A percentile compares a stretch with the other conserved stretches of the same genome.
Evolutionary conservation across 2,888 invertebrate genomes (phyloP).

Genomic region (Lycophotia porphyrea): DNA sequence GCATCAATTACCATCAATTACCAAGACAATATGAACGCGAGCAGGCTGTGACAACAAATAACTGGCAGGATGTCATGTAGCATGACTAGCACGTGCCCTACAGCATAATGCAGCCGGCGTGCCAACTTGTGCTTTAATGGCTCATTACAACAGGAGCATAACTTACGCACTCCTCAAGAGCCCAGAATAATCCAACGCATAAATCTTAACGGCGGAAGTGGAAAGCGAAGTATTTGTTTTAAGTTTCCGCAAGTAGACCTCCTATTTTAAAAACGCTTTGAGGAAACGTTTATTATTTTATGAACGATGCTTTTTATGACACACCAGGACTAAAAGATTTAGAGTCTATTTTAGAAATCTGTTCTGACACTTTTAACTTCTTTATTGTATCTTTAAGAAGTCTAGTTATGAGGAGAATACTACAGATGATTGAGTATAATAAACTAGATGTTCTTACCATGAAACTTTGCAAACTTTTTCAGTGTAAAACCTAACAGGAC

Average conservation of each 20-base stretch:
- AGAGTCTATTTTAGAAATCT: conserved; percentile 4
- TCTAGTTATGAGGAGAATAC: background rate
- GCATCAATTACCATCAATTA: conserved; percentile 28
- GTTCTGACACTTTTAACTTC: conserved; percentile 14
- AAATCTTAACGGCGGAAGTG: conserved; percentile 78
- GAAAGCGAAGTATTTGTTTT: conserved; percentile 71
- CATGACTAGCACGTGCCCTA: conserved; percentile 77
- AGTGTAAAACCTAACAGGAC: background rate
- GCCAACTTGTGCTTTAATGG: conserved; percentile 84
- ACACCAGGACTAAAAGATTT: conserved; percentile 37
- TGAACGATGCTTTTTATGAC: conserved; percentile 43
- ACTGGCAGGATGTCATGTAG: conserved; percentile 66
- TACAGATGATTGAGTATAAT: background rate
- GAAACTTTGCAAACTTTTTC: background rate
- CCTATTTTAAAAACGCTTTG: conserved; percentile 62
- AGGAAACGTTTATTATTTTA: conserved; percentile 56
- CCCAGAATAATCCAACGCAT: conserved; percentile 78
- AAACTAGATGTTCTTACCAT: no score
- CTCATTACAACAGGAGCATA: conserved; percentile 78
- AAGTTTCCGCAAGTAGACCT: conserved; percentile 69
- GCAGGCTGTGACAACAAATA: conserved; percentile 46
- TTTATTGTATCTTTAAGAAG: background rate
- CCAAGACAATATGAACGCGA: conserved; percentile 28
- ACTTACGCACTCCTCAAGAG: conserved; percentile 77
- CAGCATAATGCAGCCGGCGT: conserved; percentile 74